These are phyloP conservation scores for Eurytemora carolleeae DNA, from an alignment of 1,140 invertebrate species.

Conservation along the genomic window DNA sequence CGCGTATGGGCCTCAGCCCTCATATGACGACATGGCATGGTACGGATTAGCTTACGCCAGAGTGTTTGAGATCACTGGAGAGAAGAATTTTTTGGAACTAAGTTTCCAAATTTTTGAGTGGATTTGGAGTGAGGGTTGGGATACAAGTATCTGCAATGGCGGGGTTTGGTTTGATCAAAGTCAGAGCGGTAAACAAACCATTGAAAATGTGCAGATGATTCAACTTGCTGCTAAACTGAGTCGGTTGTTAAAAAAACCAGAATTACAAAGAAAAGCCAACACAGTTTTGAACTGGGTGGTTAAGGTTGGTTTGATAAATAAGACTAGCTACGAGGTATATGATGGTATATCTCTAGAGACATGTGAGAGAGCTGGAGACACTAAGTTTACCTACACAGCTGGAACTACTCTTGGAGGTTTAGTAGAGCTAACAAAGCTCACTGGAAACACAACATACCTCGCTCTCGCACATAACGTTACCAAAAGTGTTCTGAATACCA, in stretches of 20 bases:
- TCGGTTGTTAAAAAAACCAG: too few relatives aligned
- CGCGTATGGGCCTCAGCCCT: neutral
- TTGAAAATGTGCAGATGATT: neutral
- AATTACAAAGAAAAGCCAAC: too few relatives aligned
- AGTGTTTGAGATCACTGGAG: neutral
- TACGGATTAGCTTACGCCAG: neutral
- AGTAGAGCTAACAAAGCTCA: neutral
- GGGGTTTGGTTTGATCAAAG: neutral
- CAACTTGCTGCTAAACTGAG: neutral
- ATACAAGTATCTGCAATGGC: neutral
- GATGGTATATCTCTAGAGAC: too few relatives aligned
- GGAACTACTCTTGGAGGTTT: neutral
- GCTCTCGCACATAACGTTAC: neutral
- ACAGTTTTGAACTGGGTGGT: too few relatives aligned
- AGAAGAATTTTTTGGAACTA: neutral
- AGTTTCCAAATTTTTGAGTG: neutral
- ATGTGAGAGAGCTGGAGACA: too few relatives aligned
- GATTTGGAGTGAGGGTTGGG: neutral
- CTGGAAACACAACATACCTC: neutral
- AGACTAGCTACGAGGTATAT: too few relatives aligned
- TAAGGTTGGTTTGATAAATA: too few relatives aligned
- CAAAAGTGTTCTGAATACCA: neutral
- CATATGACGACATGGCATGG: neutral
- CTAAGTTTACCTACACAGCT: neutral
- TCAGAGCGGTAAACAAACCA: neutral